Evolutionary conservation across 2,113 vertebrate species (phyloP), one percentile per base, ranked within the genome.

Genomic region (Bostrychus sinensis): DNA sequence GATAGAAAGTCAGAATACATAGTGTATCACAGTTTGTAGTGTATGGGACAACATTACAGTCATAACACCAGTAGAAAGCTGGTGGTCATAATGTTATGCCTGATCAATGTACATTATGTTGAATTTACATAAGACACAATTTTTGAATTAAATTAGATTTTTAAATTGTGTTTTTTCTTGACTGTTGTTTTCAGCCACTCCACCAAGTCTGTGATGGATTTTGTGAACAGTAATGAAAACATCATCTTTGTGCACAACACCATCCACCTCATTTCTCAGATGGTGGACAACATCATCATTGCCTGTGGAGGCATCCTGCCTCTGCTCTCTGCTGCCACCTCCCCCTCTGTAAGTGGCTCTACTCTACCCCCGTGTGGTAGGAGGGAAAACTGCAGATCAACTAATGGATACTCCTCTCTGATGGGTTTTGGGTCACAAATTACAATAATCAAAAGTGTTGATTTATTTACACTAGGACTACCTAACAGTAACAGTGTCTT

Each of bases 171-270:
- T 38, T 54, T 55, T 41, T n/a, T 3, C 6, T 22, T 26, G 12
- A 16, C 8, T 55, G 28, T 56, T 22, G 3, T 12, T 80, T 77
- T 10, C 89, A 99, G 97, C 91, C 97, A 99, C 87, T 98, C 97
- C 26, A 98, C 97, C 34, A 99, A 99, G 86, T 98, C 97, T 14
- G 96, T 99, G 70, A 99, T 99, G 97, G 97, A 99, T 90, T 98
- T 99, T 75, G 97, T 99, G 89, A 99, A 99, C 92, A 99, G 97
- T 92, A 99, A 98, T 82, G 97, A 99, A 90, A 99, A 99, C 89
- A 99, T 99, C 91, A 99, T 99, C 92, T 99, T 99, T 88, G 97
- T 99, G 84, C 97, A 99, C 92, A 99, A 99, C 91, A 99, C 97
- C 56, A 99, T 99, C 88, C 97, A 99, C 92, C 97, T 99, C 84